A percentile compares a stretch with the other conserved stretches of the same genome.
These are phyloP conservation scores for Vombatus ursinus DNA, from an alignment of 2,113 vertebrate species.

Conservation along the genomic window DNA sequence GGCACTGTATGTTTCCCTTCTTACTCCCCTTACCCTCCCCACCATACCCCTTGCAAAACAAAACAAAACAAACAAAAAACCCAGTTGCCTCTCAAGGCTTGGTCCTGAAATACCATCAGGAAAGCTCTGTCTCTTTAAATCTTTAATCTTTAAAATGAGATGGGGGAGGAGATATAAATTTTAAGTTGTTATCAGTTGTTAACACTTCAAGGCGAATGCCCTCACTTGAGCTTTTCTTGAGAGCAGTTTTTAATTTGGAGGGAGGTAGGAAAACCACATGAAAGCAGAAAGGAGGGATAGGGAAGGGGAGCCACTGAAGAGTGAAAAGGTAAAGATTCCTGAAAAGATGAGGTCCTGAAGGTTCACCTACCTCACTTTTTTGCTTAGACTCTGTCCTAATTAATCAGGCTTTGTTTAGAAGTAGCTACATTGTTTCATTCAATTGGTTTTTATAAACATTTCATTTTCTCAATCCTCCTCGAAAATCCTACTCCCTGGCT, in stretches of 20 bases:
- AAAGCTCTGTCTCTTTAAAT: neutral
- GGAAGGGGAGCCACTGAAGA: neutral
- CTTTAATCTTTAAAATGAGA: neutral
- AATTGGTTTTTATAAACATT: neutral
- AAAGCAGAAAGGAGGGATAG: neutral
- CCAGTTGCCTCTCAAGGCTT: neutral
- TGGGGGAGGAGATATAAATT: neutral
- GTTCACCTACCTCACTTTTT: accelerated
- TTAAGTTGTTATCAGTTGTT: neutral
- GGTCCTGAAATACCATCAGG: neutral
- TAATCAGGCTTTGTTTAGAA: neutral
- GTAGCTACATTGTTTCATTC: neutral
- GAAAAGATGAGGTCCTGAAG: neutral
- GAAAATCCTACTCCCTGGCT: neutral
- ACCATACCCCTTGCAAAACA: neutral
- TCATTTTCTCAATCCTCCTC: neutral
- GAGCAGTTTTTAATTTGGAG: neutral
- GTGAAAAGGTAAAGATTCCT: neutral
- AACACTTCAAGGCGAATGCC: neutral
- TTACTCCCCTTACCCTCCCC: neutral
- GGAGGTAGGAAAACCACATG: neutral
- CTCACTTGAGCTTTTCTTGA: neutral
- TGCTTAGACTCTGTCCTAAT: neutral
- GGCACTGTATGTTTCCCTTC: neutral
- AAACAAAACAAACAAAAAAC: neutral